Conservation (phyloP, 2,113 vertebrate species). For the Xiphophorus hellerii region DNA sequence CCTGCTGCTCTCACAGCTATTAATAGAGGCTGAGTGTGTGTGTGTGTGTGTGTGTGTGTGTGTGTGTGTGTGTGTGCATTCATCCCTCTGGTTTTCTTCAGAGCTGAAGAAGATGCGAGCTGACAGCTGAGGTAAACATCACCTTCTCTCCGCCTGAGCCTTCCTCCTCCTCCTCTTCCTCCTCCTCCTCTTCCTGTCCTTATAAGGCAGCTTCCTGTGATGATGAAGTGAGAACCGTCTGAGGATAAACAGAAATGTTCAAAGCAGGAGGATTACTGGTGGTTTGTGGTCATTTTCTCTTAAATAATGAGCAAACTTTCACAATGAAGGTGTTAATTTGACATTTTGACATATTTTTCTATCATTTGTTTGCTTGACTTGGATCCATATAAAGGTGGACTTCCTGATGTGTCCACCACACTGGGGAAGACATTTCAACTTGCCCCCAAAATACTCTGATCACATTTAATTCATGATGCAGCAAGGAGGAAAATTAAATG, state of each 20-base stretch:
- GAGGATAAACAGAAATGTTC: conserved; percentile 12
- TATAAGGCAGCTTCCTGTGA: conserved; percentile 67
- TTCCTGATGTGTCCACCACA: not conserved
- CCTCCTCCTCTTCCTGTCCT: conserved; percentile 49
- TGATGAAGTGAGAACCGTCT: conserved; percentile 14
- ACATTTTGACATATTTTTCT: not conserved
- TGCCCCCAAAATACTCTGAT: not conserved
- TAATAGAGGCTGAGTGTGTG: conserved; percentile 27
- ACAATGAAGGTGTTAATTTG: not conserved
- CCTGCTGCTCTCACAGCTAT: conserved; percentile 70
- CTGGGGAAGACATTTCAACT: not conserved
- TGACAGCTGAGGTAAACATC: conserved; percentile 63
- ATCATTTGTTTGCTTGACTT: not conserved
- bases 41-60: conserved; percentile 29
- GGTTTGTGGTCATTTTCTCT: not conserved
- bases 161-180: conserved; percentile 19
- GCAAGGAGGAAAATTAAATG: not conserved
- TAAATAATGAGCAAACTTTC: not conserved
- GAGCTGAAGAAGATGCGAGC: conserved; percentile 5
- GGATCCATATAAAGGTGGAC: not conserved
- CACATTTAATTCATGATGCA: not conserved
- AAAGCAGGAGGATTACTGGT: not conserved
- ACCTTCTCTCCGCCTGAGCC: conserved; percentile 1
- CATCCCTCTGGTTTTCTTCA: conserved; percentile 48
- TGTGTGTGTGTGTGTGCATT: conserved; percentile 11